Base-by-base conservation (phyloP, 2,113 vertebrate species). In the Emydura subglobosa region DNA sequence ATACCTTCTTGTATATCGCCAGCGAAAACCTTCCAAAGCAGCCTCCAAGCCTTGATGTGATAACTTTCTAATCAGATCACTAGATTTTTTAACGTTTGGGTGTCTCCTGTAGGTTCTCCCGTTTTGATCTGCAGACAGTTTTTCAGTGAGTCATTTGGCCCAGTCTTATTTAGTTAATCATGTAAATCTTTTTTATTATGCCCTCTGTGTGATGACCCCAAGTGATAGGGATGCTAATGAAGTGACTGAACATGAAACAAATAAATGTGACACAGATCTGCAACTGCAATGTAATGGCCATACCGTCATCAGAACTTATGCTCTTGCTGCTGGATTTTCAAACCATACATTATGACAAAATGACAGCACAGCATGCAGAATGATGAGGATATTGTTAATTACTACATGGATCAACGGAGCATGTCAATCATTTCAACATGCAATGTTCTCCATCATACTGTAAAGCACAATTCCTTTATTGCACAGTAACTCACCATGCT, bases 391-490 rank as follows among this genome's bases (percentile, higher is more conserved):
- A 14, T 3, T 89, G 86, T 96, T 96, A 96, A 98, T 86, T 94
- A 94, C 93, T 93, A 90, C 86, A 54, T 34, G 42, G 53, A 95
- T 85, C 94, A 96, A 96, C 31, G 49, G 79, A 65, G 54, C 14
- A 54, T 27, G 80, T 76, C 92, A 96, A 39, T 96, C 95, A 97
- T 72, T 72, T 95, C 83, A 97, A 89, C 17, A 50, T 25, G 51
- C 42, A 93, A 84, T 3, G 94, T 59, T 80, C 92, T 72, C 49
- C 81, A 83, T 97, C 92, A 95, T 21, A 89, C 21, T 79, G 86
- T 88, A 94, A 96, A 93, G 80, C 94, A 91, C 68, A 94, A 80
- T 94, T 94, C 84, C 74, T 92, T 97, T 95, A 95, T 57, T 65
- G 83, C 79, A 34, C 91, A 92, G 78, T 86, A 93, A 96, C 59